Evolutionary conservation across 2,797 vertebrate species (phyloP).

Genomic region (Chromobotia macracanthus): DNA sequence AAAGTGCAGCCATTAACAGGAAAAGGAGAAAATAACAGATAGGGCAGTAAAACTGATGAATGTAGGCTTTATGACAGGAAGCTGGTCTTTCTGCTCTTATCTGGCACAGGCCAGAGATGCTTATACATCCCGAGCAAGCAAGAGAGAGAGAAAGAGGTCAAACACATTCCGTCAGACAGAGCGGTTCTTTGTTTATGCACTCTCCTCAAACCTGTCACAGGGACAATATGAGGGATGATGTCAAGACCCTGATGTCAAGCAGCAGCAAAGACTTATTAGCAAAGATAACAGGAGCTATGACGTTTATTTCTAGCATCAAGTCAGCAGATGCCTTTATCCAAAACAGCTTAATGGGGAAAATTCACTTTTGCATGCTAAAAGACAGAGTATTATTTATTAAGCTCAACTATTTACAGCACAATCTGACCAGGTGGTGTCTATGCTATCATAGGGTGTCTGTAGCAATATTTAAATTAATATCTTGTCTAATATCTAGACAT

Average conservation of each 20-base stretch:
- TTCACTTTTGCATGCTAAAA: too few species aligned
- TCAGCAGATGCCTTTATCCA: too few species aligned
- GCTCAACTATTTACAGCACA: too few species aligned
- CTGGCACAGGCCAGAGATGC: conserved; percentile 50
- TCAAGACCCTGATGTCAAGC: conserved; percentile 3
- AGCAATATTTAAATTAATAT: too few species aligned
- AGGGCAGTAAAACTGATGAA: conserved; percentile 52
- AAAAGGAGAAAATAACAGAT: conserved; percentile 24
- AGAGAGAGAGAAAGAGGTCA: conserved; percentile 36
- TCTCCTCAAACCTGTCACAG: conserved; percentile 21
- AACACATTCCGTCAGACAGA: conserved; percentile 29
- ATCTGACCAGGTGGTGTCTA: too few species aligned
- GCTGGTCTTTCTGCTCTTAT: conserved; percentile 56
- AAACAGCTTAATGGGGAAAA: too few species aligned
- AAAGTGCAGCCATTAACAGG: conserved; percentile 6
- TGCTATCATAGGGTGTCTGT: too few species aligned
- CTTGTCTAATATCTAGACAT: too few species aligned
- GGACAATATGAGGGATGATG: conserved; percentile 23
- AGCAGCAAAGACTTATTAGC: conserved; percentile 17
- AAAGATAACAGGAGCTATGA: conserved; percentile 1
- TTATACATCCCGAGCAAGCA: conserved; percentile 18
- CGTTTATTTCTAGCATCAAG: conserved; percentile 4
- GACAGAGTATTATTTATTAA: too few species aligned
- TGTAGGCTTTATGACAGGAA: conserved; percentile 55
- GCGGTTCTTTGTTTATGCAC: conserved; percentile 37